Evolutionary conservation across 2,888 invertebrate genomes (phyloP), one percentile per base, ranked within the genome.

Genomic region (Anagyrus pseudococci): DNA sequence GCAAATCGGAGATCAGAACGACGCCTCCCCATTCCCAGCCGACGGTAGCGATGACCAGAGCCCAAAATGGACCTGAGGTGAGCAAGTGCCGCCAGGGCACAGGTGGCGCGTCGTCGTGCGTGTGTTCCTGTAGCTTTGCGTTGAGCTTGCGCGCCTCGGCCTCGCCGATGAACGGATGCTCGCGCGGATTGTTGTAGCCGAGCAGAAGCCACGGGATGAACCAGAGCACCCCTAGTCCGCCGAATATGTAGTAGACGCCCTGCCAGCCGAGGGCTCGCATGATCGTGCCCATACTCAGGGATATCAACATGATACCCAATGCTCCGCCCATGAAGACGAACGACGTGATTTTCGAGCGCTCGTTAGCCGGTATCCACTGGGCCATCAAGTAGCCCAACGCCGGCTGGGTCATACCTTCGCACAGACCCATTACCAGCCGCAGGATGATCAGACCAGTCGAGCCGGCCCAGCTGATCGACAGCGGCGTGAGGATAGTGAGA

Each of bases 331-430:
- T 90, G 72, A 91, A 90, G 0, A 93, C 91, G 40, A 93, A 76
- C 0, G 93, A 88, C 0, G 92, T 91, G 76, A 93, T 85, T 66
- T 89, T 86, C 8, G 91, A 90, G 68, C 93, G 68, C 48, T 71
- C 70, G 0, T 87, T 86, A 0, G 89, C 82, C 0, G 93, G 93
- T 0, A 91, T 89, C 93, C 94, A 94, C 72, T 90, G 86, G 0
- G 93, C 89, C 7, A 94, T 80, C 77, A 94, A 83, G 0, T 90
- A 89, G 75, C 91, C 92, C 70, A 96, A 82, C 0, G 95, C 94
- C 1, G 92, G 93, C 75, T 89, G 92, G 0, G 92, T 92, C 4
- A 91, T 90, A 25, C 93, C 93, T 85, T 94, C 93, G 66, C 92
- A 92, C 3, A 94, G 83, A 43, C 94, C 94, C 84, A 92, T 92